Percentiles rank a stretch among this genome's conserved stretches.
Evolutionary conservation across 2,888 invertebrate genomes (phyloP).

Genomic region (Patella caerulea): DNA sequence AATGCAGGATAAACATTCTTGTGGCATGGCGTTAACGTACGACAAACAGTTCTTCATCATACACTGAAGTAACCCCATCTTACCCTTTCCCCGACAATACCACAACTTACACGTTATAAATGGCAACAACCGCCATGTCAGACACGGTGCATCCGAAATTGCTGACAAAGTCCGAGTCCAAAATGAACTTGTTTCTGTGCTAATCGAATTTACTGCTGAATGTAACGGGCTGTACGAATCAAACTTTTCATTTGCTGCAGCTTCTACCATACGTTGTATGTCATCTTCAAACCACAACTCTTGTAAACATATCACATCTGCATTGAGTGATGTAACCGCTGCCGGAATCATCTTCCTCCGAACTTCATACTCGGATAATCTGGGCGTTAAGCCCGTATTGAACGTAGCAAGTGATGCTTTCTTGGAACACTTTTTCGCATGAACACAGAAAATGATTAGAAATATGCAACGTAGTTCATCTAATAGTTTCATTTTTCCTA

Average conservation of each 20-base stretch:
- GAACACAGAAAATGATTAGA: not conserved
- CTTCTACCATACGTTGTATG: not conserved
- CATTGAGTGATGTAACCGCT: not conserved
- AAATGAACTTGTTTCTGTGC: not conserved
- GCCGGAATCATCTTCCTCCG: not conserved
- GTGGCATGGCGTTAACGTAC: not conserved
- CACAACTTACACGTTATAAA: not conserved
- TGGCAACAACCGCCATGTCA: not conserved
- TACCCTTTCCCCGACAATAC: not conserved
- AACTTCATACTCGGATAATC: not conserved
- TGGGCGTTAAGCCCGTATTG: not conserved
- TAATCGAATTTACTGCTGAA: not conserved
- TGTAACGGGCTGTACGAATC: not conserved
- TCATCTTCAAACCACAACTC: slow-evolving; percentile 2
- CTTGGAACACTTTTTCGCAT: not conserved
- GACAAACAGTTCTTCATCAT: not conserved
- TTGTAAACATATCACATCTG: not conserved
- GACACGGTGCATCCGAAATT: not conserved
- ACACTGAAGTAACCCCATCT: not conserved
- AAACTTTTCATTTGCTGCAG: not conserved
- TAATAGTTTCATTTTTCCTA: too few species aligned
- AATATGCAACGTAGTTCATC: too few species aligned
- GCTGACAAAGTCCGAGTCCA: not conserved
- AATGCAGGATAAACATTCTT: not conserved
- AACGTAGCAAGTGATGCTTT: not conserved